phyloP scores from a whole-genome alignment of 2,797 vertebrate species.

The Falco cherrug region DNA sequence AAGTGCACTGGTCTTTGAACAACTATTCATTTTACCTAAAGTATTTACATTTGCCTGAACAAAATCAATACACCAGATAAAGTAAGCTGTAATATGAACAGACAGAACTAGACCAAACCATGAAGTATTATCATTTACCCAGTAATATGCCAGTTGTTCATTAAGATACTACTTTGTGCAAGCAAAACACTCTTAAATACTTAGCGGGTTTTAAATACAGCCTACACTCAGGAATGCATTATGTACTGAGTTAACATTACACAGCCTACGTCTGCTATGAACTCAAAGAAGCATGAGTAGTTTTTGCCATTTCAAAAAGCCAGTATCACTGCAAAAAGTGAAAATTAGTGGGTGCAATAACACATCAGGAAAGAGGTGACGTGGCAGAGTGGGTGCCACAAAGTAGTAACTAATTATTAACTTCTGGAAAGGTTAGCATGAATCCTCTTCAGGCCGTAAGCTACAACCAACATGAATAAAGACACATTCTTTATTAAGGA shows the following conservation, averaged over 20 bases:
- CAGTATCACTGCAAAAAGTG: slow-evolving; percentile 41
- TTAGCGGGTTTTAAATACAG: slow-evolving; percentile 53
- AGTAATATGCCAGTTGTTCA: slow-evolving; percentile 34
- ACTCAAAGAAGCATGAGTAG: slow-evolving; percentile 46
- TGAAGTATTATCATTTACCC: slow-evolving; percentile 29
- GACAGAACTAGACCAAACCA: slow-evolving; percentile 34
- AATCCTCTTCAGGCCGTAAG: slow-evolving; percentile 22
- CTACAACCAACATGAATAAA: slow-evolving; percentile 25
- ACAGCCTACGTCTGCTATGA: slow-evolving; percentile 52
- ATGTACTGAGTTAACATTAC: slow-evolving; percentile 39
- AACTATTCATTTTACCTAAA: slow-evolving; percentile 66
- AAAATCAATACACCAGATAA: slow-evolving; percentile 57
- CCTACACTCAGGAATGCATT: slow-evolving; percentile 51
- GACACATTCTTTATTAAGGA: slow-evolving; percentile 15
- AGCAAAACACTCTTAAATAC: slow-evolving; percentile 51
- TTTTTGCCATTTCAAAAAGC: slow-evolving; percentile 61
- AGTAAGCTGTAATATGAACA: slow-evolving; percentile 41
- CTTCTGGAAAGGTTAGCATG: slow-evolving; percentile 56
- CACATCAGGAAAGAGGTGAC: slow-evolving; percentile 40
- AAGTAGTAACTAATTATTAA: slow-evolving; percentile 47
- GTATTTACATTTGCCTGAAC: slow-evolving; percentile 71
- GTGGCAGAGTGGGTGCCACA: slow-evolving; percentile 48
- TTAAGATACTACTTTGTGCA: slow-evolving; percentile 35
- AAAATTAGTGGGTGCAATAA: slow-evolving; percentile 52
- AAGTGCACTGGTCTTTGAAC: slow-evolving; percentile 71